Evolutionary conservation across 2,113 vertebrate species (phyloP).

Genomic region (Oreochromis spilurus): DNA sequence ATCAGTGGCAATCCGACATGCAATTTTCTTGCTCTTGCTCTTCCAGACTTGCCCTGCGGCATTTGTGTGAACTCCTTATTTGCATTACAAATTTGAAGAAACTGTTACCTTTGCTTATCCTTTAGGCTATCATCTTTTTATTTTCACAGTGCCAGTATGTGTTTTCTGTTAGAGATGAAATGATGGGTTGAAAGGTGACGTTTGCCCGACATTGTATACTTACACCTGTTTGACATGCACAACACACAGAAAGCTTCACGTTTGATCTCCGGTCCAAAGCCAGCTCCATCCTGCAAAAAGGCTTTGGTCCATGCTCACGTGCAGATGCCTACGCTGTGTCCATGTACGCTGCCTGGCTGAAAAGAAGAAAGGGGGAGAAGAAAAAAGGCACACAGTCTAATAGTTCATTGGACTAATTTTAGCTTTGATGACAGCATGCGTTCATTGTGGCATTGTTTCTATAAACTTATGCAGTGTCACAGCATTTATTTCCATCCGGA

Average conservation of each 20-base stretch:
- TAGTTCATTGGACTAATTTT: neutral
- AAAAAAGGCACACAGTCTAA: neutral
- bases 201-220: neutral
- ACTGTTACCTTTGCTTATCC: neutral
- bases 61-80: neutral
- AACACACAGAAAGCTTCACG: neutral
- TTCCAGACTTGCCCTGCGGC: neutral
- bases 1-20: fast-evolving
- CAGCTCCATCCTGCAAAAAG: neutral
- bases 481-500: neutral
- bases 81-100: neutral
- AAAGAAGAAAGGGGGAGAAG: neutral
- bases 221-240: neutral
- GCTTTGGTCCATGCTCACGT: neutral
- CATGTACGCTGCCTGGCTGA: neutral
- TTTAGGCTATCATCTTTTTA: neutral
- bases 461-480: neutral
- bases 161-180: neutral
- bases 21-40: neutral
- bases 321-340: neutral
- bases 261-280: neutral
- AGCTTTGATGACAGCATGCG: neutral
- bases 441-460: neutral
- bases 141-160: neutral
- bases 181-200: neutral